A percentile compares a stretch with the other conserved stretches of the same genome.
Conservation (phyloP, 1,140 invertebrate genomes). For the Apis florea region DNA sequence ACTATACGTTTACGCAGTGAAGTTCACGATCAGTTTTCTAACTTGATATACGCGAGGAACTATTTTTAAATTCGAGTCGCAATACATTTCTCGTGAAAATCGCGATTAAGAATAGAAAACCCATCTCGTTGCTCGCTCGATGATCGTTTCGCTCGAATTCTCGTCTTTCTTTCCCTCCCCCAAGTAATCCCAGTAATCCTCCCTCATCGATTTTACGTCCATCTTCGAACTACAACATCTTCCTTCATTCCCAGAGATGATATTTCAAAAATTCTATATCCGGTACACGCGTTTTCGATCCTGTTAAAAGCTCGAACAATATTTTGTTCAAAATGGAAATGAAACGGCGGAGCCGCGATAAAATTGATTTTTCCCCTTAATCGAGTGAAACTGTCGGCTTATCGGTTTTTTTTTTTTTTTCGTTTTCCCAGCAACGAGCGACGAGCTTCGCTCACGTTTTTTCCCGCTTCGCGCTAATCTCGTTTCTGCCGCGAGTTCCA, state of each 20-base stretch:
- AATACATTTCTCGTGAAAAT: conserved; percentile 2
- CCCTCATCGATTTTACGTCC: not conserved
- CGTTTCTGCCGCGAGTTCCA: conserved; percentile 2
- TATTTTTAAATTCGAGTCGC: conserved; percentile 2
- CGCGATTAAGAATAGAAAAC: conserved; percentile 18
- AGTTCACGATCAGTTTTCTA: not conserved
- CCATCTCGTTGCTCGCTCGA: not conserved
- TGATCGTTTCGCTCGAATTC: not conserved
- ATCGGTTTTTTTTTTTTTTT: conserved; percentile 22
- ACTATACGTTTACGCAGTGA: not conserved
- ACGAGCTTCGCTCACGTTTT: conserved; percentile 4
- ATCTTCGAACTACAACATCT: no score
- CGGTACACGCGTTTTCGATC: not conserved
- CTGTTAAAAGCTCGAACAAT: no score
- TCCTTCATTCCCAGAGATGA: not conserved
- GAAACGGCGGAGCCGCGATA: not conserved
- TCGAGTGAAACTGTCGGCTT: conserved; percentile 25
- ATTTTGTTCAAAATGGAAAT: not conserved
- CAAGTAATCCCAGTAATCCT: no score
- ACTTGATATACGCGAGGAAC: not conserved
- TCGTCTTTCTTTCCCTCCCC: not conserved
- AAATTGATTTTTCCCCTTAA: conserved; percentile 21
- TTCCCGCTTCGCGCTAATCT: conserved; percentile 14
- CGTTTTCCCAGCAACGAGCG: not conserved
- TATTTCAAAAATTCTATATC: not conserved